phyloP scores from a whole-genome alignment of 2,888 invertebrate species.

The Drosophila imparisetae region DNA sequence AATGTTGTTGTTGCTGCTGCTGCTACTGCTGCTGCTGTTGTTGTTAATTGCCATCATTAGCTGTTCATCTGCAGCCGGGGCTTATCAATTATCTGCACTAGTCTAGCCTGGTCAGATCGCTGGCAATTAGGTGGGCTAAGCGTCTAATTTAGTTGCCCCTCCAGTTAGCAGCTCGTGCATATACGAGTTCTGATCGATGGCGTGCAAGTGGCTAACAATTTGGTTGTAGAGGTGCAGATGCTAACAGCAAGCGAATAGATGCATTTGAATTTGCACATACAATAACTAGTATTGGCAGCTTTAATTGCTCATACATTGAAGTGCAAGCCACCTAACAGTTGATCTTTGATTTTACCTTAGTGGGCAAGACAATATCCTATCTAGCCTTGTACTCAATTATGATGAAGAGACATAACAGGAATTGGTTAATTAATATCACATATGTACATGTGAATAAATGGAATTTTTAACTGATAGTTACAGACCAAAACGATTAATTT shows the following conservation, averaged over 20 bases:
- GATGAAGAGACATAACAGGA: not conserved
- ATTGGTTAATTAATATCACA: not conserved
- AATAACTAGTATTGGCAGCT: constrained; percentile 24
- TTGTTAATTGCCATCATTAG: constrained; percentile 75
- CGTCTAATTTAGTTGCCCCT: constrained; percentile 76
- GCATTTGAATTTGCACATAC: constrained; percentile 19
- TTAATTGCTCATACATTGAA: constrained; percentile 6
- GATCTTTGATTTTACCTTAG: not conserved
- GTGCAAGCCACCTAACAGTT: not conserved
- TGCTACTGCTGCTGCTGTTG: constrained; percentile 38
- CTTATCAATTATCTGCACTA: constrained; percentile 68
- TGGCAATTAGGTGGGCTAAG: constrained; percentile 73
- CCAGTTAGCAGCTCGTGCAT: constrained; percentile 42
- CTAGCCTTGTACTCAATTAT: not conserved
- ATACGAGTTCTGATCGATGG: constrained; percentile 67
- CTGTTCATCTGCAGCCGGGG: constrained; percentile 71
- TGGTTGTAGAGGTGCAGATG: constrained; percentile 35
- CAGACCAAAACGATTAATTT: not conserved
- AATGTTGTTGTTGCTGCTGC: constrained; percentile 33
- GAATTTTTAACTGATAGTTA: not conserved
- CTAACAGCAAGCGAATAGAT: constrained; percentile 11
- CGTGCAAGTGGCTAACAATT: constrained; percentile 45
- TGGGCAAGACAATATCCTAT: not conserved
- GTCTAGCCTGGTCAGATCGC: constrained; percentile 34
- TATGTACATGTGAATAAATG: not conserved